These are phyloP conservation scores for Batillaria attramentaria DNA, from an alignment of 1,140 invertebrate species.

Conservation along the genomic window DNA sequence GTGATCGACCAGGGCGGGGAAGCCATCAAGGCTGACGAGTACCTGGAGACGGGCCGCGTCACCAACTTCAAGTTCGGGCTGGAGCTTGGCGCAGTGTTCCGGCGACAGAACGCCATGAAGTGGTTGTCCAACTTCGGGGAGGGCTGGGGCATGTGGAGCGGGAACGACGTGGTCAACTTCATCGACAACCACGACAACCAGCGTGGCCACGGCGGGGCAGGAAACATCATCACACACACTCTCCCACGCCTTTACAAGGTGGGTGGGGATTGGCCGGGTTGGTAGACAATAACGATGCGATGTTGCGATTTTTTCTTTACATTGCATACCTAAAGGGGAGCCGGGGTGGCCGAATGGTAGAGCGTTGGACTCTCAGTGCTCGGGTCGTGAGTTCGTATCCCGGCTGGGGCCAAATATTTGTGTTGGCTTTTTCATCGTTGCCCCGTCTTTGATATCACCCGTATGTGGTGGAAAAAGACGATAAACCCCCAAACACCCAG, in stretches of 20 bases:
- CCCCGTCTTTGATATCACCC: not conserved
- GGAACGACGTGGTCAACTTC: slow-evolving; percentile 70
- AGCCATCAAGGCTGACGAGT: too few relatives aligned
- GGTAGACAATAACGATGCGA: too few relatives aligned
- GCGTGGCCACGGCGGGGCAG: slow-evolving; percentile 67
- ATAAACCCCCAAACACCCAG: too few relatives aligned
- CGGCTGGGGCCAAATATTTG: not conserved
- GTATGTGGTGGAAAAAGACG: too few relatives aligned
- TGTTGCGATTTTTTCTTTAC: too few relatives aligned
- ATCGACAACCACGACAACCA: slow-evolving; percentile 75
- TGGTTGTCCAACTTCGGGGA: slow-evolving; percentile 61
- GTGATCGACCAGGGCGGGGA: too few relatives aligned
- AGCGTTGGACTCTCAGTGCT: not conserved
- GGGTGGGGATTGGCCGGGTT: not conserved
- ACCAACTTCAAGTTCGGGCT: slow-evolving; percentile 77
- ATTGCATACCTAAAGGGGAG: not conserved
- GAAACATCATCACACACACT: slow-evolving; percentile 66
- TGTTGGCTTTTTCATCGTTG: too few relatives aligned
- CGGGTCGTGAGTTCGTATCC: not conserved
- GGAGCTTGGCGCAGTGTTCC: slow-evolving; percentile 59
- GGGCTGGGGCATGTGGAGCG: slow-evolving; percentile 66
- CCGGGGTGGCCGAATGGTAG: not conserved
- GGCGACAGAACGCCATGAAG: slow-evolving; percentile 56
- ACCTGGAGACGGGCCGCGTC: too few relatives aligned
- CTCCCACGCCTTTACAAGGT: slow-evolving; percentile 73